Evolutionary conservation across 2,888 invertebrate species (phyloP).

Genomic region (Myopa tessellatipennis): DNA sequence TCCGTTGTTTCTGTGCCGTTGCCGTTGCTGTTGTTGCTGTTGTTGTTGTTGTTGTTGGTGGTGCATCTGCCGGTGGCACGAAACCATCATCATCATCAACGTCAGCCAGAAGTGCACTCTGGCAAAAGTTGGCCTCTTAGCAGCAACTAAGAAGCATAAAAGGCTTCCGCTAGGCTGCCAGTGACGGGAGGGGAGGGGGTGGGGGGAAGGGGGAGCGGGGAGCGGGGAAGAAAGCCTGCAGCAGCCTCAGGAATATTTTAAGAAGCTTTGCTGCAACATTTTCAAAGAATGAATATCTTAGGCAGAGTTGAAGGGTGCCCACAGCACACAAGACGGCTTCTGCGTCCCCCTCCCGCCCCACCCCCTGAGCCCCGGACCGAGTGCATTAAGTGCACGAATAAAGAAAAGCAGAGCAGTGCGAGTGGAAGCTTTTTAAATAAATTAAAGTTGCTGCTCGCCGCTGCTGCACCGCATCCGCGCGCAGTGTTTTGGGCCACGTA

Average conservation of each 20-base stretch:
- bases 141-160: constrained; percentile 19
- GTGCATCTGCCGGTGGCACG: not conserved
- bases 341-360: no score
- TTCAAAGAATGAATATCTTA: not conserved
- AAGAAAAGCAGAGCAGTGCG: not conserved
- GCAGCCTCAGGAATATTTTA: not conserved
- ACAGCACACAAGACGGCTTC: not conserved
- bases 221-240: not conserved
- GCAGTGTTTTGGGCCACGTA: constrained; percentile 17
- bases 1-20: not conserved
- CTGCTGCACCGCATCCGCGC: not conserved
- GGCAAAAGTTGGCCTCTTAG: constrained; percentile 22
- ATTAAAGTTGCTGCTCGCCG: not conserved
- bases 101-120: constrained; percentile 22
- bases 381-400: not conserved
- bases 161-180: not conserved
- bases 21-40: not conserved
- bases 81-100: constrained; percentile 22
- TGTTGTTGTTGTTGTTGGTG: not conserved
- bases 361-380: not conserved
- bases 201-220: not conserved
- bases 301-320: not conserved
- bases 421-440: constrained; percentile 3
- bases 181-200: not conserved
- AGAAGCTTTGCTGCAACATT: constrained; percentile 12